Percentiles rank a stretch among this genome's conserved stretches.
Conservation (phyloP, 2,113 vertebrate genomes). For the Myrmophylax atrothorax region DNA sequence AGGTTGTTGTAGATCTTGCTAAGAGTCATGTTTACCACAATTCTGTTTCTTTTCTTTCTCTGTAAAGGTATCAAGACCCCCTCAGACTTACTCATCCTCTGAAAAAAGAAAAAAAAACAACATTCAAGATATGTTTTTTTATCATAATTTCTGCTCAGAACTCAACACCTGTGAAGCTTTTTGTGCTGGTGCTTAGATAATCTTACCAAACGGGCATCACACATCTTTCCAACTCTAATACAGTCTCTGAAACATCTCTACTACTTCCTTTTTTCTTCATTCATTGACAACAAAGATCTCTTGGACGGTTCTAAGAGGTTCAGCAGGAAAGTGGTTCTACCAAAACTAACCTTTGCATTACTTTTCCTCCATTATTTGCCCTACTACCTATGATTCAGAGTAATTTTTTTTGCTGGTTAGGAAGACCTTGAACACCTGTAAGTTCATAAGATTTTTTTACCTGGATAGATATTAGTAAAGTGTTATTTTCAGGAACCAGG, state of each 20-base stretch:
- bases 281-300: not conserved
- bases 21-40: not conserved
- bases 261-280: not conserved
- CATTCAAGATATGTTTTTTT: fast-evolving
- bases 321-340: not conserved
- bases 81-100: not conserved
- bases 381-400: not conserved
- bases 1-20: not conserved
- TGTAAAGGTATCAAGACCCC: not conserved
- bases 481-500: not conserved
- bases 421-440: not conserved
- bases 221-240: not conserved
- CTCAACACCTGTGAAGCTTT: not conserved
- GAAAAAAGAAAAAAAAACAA: not conserved
- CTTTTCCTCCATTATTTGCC: not conserved
- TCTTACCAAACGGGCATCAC: not conserved
- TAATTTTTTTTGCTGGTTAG: not conserved
- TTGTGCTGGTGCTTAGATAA: not conserved
- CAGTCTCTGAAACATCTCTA: not conserved
- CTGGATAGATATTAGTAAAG: not conserved
- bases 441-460: not conserved
- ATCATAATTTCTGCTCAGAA: not conserved
- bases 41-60: not conserved
- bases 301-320: not conserved
- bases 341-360: not conserved